Percentiles rank a stretch among this genome's conserved stretches.
These are phyloP conservation scores for Syngnathus acus DNA, from an alignment of 2,797 vertebrate species.

Conservation along the genomic window DNA sequence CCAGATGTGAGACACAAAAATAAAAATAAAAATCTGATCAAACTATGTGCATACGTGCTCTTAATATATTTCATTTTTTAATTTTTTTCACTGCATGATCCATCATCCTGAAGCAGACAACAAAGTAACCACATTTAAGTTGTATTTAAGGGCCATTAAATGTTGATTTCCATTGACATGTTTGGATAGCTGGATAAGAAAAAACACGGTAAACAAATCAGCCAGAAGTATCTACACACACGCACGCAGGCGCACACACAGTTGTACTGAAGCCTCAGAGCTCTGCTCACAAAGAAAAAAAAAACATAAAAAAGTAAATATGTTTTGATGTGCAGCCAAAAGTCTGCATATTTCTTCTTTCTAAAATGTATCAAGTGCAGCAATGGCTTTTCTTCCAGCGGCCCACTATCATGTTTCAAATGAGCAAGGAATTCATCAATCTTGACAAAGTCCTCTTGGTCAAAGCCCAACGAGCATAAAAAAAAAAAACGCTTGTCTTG, in stretches of 20 bases:
- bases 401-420: background rate
- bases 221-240: background rate
- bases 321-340: background rate
- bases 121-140: background rate
- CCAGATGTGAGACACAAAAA: too few relatives aligned
- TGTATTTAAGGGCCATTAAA: background rate
- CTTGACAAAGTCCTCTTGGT: conserved; percentile 17
- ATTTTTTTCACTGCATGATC: too few relatives aligned
- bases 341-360: background rate
- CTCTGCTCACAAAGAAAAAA: background rate
- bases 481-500: conserved; percentile 24
- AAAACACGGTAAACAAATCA: background rate
- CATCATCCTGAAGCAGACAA: too few relatives aligned
- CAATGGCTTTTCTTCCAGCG: background rate
- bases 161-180: background rate
- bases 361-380: background rate
- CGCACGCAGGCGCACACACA: background rate
- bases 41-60: too few relatives aligned
- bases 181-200: background rate
- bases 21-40: too few relatives aligned
- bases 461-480: conserved; percentile 26
- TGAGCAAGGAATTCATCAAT: conserved; percentile 1
- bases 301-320: background rate
- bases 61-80: too few relatives aligned
- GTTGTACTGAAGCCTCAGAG: background rate